These are phyloP conservation scores for Maccullochella peelii DNA, from an alignment of 2,113 vertebrate genomes.

Conservation along the genomic window DNA sequence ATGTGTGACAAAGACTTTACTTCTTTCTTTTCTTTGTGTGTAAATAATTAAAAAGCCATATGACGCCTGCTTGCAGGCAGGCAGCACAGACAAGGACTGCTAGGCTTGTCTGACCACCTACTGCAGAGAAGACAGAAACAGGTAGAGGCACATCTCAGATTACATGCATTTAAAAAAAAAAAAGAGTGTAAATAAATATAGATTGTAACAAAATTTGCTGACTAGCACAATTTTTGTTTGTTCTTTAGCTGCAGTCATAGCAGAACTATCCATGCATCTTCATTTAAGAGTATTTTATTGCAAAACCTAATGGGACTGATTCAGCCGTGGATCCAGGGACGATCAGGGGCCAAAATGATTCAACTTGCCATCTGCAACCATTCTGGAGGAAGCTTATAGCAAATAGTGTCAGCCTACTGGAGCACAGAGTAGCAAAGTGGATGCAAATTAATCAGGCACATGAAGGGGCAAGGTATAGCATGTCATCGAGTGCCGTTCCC, in stretches of 20 bases:
- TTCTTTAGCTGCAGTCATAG: neutral
- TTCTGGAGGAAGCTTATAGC: neutral
- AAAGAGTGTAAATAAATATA: neutral
- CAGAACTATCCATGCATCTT: neutral
- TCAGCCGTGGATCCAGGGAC: neutral
- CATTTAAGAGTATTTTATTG: neutral
- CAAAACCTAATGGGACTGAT: neutral
- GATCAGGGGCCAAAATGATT: slow-evolving; percentile 20
- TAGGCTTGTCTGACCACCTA: slow-evolving; percentile 19
- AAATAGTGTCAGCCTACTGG: neutral
- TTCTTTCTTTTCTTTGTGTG: neutral
- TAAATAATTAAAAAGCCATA: slow-evolving; percentile 80
- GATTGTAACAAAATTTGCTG: neutral
- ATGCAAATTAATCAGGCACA: slow-evolving; percentile 28
- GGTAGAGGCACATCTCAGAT: neutral
- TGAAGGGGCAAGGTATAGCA: slow-evolving; percentile 24
- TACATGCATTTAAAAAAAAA: neutral
- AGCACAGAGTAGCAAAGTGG: neutral
- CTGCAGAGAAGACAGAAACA: slow-evolving; percentile 45
- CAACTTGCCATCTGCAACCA: slow-evolving; percentile 26
- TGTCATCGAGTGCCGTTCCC: slow-evolving; percentile 27
- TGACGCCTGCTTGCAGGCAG: slow-evolving; percentile 52
- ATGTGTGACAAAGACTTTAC: slow-evolving; percentile 12
- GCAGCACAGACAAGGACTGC: slow-evolving; percentile 19
- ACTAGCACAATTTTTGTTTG: neutral